phyloP scores from a whole-genome alignment of 2,888 invertebrate genomes.

The Leucophenga maculata region DNA sequence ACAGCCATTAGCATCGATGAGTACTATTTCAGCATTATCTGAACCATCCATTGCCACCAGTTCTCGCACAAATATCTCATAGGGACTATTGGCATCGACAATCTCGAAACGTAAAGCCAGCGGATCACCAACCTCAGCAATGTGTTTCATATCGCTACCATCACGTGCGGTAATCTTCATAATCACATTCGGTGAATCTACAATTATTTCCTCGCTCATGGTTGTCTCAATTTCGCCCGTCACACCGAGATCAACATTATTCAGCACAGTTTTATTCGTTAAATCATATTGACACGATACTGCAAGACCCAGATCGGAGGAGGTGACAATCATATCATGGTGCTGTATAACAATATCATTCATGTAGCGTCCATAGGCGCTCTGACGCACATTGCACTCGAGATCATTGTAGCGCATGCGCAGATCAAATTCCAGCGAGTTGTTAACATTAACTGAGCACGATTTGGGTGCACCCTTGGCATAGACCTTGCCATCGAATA shows the following conservation, averaged over 20 bases:
- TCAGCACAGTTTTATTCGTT: conserved; percentile 93
- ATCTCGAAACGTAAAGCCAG: conserved; percentile 92
- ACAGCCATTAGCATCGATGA: conserved; percentile 92
- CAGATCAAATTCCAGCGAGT: conserved; percentile 89
- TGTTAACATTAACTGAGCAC: conserved; percentile 90
- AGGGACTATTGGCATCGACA: conserved; percentile 91
- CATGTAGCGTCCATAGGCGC: conserved; percentile 84
- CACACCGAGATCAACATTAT: conserved; percentile 90
- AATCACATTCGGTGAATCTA: conserved; percentile 93
- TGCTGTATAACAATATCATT: conserved; percentile 95
- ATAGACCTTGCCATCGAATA: conserved; percentile 94
- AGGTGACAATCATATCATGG: conserved; percentile 94
- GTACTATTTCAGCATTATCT: conserved; percentile 91
- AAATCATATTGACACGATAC: conserved; percentile 95
- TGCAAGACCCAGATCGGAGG: conserved; percentile 91
- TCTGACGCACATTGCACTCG: conserved; percentile 92
- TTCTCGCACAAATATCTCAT: conserved; percentile 95
- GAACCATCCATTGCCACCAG: conserved; percentile 95
- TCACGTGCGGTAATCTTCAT: conserved; percentile 92
- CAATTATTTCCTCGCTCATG: conserved; percentile 89
- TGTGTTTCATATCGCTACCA: conserved; percentile 86
- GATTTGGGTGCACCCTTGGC: conserved; percentile 94
- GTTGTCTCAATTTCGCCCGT: conserved; percentile 89
- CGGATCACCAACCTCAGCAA: conserved; percentile 93
- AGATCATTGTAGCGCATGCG: conserved; percentile 93